Evolutionary conservation across 2,888 invertebrate genomes (phyloP), one percentile per base, ranked within the genome.

Genomic region (Acanthosepion pharaonis): DNA sequence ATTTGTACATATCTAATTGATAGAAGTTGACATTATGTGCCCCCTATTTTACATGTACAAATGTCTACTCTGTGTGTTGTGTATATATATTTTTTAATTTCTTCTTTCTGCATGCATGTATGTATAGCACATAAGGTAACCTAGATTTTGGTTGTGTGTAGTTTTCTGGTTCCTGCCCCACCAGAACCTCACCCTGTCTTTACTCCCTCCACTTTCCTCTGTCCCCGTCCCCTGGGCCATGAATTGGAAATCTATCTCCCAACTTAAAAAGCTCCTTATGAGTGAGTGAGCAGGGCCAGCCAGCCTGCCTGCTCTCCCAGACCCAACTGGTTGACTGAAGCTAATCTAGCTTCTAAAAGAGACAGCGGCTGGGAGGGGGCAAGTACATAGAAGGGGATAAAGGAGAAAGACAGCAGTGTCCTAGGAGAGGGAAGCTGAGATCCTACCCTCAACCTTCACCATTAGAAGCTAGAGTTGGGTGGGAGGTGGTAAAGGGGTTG

Each of bases 191-290:
- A 2, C 28, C 78, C 55, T 55, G 55, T 55, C 55, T 59, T 59
- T 59, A 59, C 59, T 59, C 78, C n/a, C 78, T n/a, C n/a, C n/a
- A 11, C n/a, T 78, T 78, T 78, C n/a, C n/a, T n/a, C 78, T 18
- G 15, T n/a, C 78, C 42, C 78, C 78, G n/a, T 78, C 78, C 78
- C 78, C n/a, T 78, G 78, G 78, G 78, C 78, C 78, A 78, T 78
- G 78, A 78, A 78, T 78, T 78, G 78, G 78, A 78, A 78, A 78
- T 78, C 78, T 78, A 78, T 78, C 78, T 78, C 78, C 78, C 78
- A 78, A 78, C 78, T 78, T 78, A 33, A 78, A 78, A 78, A 78
- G 78, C 78, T 78, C 78, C 78, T 78, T 78, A 78, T 78, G 78
- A 78, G 78, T 78, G 78, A 78, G 78, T 78, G 78, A 78, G 78